Evolutionary conservation across 2,113 vertebrate species (phyloP), one percentile per base, ranked within the genome.

Genomic region (human (Homo sapiens)): DNA sequence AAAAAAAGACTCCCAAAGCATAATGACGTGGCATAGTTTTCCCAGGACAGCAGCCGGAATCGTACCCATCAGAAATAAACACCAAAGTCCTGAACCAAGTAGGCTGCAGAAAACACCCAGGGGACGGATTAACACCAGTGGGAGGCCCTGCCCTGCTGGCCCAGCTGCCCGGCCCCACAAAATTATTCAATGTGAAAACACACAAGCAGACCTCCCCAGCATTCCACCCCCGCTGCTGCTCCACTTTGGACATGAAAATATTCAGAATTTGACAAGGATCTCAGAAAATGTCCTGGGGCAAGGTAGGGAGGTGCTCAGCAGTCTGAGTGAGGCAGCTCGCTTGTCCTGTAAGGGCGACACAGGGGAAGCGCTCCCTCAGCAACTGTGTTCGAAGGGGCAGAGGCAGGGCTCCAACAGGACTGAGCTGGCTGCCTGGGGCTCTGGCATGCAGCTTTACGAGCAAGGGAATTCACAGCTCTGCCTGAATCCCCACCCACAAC

Each of bases 261-360:
- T 64, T 96, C 90, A 48, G 82, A 32, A 73, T 90, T 93, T 94
- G 90, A 96, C 57, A 89, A 90, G 72, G 76, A 18, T 81, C 81
- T 43, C 72, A 66, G 76, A 30, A 75, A 70, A 43, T 2, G 16
- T 96, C 89, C 85, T n/a, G 16, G n/a, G 83, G 73, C 61, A 64
- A 64, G 40, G 40, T 22, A 32, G 20, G 75, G 90, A 45, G 20
- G 72, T 38, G 52, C 64, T 95, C 57, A 9, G 50, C 81, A 50
- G 66, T 2, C n/a, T 30, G 9, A 66, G 81, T 0, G 14, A 82
- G 79, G 61, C 92, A 50, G 89, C 66, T 55, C 80, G 59, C 0
- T 9, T 23, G 52, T 90, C 40, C 75, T 87, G 83, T 75, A 86
- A 82, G 48, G 20, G n/a, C 57, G 4, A 68, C n/a, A 76, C 79